A percentile compares a stretch with the other conserved stretches of the same genome.
Conservation (phyloP, 2,113 vertebrate species). For the Chlamydotis undulata region DNA sequence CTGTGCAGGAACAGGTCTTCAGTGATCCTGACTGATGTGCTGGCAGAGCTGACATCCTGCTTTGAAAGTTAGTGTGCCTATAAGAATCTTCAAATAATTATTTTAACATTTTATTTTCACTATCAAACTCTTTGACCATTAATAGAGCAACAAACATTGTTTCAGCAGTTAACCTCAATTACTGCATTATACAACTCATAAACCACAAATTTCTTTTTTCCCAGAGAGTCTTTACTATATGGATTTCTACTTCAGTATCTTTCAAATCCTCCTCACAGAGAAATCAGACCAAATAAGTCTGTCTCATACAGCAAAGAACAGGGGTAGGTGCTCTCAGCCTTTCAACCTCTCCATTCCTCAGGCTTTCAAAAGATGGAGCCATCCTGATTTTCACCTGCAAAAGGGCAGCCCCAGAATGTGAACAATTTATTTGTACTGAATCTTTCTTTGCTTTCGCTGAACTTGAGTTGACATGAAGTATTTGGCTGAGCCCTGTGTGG, state of each 20-base stretch:
- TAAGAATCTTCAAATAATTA: neutral
- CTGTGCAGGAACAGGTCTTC: neutral
- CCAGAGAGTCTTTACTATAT: neutral
- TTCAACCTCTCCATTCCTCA: neutral
- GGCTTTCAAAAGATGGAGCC: neutral
- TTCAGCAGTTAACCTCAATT: neutral
- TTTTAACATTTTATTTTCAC: neutral
- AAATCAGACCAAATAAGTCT: neutral
- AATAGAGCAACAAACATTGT: neutral
- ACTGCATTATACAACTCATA: neutral
- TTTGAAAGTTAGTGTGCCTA: neutral
- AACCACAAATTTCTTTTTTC: neutral
- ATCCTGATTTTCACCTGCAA: neutral
- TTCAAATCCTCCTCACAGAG: neutral
- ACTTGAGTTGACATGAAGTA: conserved; percentile 24
- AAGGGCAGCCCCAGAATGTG: neutral
- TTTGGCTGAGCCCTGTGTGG: neutral
- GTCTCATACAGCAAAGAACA: neutral
- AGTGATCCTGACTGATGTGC: neutral
- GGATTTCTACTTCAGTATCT: neutral
- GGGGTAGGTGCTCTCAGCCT: neutral
- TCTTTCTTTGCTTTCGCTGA: conserved; percentile 22
- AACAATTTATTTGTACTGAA: conserved; percentile 7
- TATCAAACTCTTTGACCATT: neutral
- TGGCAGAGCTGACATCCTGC: neutral